phyloP scores from a whole-genome alignment of 2,797 vertebrate species.

The Lepilemur septentrionalis region DNA sequence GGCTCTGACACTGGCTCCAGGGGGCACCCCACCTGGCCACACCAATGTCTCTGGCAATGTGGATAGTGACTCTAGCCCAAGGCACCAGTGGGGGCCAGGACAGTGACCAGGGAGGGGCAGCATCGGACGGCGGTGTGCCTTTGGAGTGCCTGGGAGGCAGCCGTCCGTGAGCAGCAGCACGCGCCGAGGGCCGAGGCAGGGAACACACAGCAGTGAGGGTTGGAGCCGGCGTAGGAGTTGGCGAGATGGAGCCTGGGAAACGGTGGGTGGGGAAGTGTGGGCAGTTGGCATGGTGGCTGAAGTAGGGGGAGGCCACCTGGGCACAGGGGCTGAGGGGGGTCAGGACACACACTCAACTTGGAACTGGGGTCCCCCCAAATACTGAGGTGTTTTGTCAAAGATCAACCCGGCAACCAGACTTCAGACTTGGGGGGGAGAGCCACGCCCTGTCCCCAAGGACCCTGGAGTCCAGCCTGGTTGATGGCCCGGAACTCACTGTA shows the following conservation, averaged over 20 bases:
- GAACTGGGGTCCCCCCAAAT: background rate
- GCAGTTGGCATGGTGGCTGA: background rate
- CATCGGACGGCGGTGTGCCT: background rate
- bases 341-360: background rate
- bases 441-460: accelerated
- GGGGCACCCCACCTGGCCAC: background rate
- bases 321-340: background rate
- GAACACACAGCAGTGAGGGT: background rate
- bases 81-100: background rate
- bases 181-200: background rate
- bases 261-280: background rate
- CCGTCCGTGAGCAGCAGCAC: background rate
- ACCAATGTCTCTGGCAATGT: background rate
- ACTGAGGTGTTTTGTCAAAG: background rate
- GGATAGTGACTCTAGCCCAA: background rate
- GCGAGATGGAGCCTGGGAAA: background rate
- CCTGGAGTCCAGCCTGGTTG: background rate
- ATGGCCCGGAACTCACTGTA: background rate
- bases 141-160: background rate
- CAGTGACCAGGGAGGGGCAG: background rate
- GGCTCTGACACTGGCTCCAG: background rate
- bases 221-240: background rate
- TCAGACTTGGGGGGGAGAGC: background rate
- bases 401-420: background rate
- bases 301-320: no score